phyloP scores from a whole-genome alignment of 1,140 invertebrate species.

The Cydia amplana region DNA sequence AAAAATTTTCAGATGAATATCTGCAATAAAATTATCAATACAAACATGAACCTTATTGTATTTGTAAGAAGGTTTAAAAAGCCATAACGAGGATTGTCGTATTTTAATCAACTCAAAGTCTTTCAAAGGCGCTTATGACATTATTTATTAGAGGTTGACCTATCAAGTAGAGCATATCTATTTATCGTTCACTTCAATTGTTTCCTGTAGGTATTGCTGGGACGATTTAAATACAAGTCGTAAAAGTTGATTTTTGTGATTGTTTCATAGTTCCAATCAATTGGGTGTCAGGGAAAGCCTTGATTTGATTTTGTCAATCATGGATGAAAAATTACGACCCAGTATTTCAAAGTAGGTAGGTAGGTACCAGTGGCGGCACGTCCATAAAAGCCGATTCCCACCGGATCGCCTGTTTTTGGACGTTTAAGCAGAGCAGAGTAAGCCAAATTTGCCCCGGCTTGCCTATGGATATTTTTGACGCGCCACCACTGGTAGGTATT shows the following conservation, averaged over 20 bases:
- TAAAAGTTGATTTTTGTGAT: constrained; percentile 19
- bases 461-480: no score
- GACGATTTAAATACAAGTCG: constrained; percentile 27
- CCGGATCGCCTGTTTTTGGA: no score
- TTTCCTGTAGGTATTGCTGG: background rate
- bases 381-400: no score
- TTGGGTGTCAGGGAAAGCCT: background rate
- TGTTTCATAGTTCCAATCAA: background rate
- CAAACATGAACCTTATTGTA: background rate
- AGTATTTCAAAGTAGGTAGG: no score
- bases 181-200: constrained; percentile 23
- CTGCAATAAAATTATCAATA: background rate
- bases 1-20: background rate
- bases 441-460: no score
- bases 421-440: no score
- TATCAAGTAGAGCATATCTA: constrained; percentile 22
- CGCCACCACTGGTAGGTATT: no score
- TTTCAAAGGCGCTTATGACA: background rate
- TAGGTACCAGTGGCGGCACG: no score
- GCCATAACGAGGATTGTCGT: background rate
- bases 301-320: no score
- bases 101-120: background rate
- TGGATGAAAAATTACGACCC: no score
- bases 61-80: background rate
- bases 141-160: background rate